phyloP scores from a whole-genome alignment of 2,888 invertebrate species.

The Calameuta filiformis region DNA sequence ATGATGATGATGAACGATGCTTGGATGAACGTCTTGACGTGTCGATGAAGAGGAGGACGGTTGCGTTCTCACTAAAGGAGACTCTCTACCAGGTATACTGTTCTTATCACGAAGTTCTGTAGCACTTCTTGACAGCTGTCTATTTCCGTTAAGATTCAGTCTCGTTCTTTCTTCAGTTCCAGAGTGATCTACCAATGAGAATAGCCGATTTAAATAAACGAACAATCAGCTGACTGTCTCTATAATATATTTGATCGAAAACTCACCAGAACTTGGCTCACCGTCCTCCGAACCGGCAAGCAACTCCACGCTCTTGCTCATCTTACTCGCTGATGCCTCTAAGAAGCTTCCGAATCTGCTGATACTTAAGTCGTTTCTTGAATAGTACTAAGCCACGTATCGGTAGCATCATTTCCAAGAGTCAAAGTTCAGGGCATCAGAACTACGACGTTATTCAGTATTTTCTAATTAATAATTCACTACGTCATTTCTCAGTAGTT shows the following conservation, averaged over 20 bases:
- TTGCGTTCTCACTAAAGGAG: background rate
- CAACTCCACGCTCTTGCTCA: slow-evolving; percentile 63
- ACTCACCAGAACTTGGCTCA: slow-evolving; percentile 51
- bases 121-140: slow-evolving; percentile 84
- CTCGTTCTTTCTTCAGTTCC: slow-evolving; percentile 52
- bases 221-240: background rate
- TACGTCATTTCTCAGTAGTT: background rate
- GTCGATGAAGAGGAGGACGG: slow-evolving; percentile 18
- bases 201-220: background rate
- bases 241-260: background rate
- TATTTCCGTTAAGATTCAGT: slow-evolving; percentile 65
- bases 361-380: slow-evolving; percentile 56
- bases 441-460: background rate
- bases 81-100: slow-evolving; percentile 47
- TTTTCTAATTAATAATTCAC: background rate
- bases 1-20: slow-evolving; percentile 52
- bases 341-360: slow-evolving; percentile 28
- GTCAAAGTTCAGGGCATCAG: background rate
- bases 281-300: slow-evolving; percentile 60
- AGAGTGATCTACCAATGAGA: slow-evolving; percentile 31
- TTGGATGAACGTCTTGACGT: slow-evolving; percentile 25
- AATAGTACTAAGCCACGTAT: slow-evolving; percentile 47
- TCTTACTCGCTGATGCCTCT: slow-evolving; percentile 34
- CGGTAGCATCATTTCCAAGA: slow-evolving; percentile 48
- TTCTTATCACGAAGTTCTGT: slow-evolving; percentile 72